Conservation (phyloP, 2,797 vertebrate genomes). For the Phataginus tetradactyla region DNA sequence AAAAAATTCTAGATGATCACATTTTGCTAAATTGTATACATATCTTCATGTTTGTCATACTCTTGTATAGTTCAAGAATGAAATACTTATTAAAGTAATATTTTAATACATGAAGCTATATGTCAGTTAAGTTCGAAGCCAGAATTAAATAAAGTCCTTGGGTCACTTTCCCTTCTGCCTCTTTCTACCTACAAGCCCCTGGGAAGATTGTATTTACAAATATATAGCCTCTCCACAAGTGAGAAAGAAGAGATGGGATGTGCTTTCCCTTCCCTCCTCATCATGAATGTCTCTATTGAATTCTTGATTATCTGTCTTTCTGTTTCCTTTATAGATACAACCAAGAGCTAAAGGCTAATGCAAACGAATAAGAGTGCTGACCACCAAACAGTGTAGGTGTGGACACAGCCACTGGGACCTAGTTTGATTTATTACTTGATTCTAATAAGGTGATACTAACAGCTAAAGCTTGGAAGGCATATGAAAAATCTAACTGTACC, state of each 20-base stretch:
- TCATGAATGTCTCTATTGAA: neutral
- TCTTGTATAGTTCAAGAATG: neutral
- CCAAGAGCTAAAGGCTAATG: constrained; percentile 90
- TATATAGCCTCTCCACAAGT: too few species aligned
- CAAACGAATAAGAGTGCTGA: constrained; percentile 80
- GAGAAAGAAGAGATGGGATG: neutral
- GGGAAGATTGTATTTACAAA: neutral
- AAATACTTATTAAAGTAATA: constrained; percentile 4
- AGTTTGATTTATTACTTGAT: constrained; percentile 75
- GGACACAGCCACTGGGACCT: constrained; percentile 81
- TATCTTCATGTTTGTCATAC: neutral
- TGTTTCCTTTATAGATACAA: constrained; percentile 87
- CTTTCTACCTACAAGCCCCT: neutral
- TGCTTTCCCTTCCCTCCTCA: neutral
- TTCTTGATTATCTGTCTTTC: constrained; percentile 18
- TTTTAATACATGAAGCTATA: neutral
- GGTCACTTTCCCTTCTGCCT: neutral
- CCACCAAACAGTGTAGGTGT: constrained; percentile 50
- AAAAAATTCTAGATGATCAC: neutral
- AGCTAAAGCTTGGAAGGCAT: constrained; percentile 1
- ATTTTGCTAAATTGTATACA: constrained; percentile 30
- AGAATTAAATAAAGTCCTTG: neutral
- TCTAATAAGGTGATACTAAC: constrained; percentile 54
- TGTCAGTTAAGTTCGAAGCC: neutral
- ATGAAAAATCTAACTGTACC: constrained; percentile 33